These are phyloP conservation scores for Petrocephalus microphthalmus DNA, from an alignment of 2,113 vertebrate species.

Conservation along the genomic window DNA sequence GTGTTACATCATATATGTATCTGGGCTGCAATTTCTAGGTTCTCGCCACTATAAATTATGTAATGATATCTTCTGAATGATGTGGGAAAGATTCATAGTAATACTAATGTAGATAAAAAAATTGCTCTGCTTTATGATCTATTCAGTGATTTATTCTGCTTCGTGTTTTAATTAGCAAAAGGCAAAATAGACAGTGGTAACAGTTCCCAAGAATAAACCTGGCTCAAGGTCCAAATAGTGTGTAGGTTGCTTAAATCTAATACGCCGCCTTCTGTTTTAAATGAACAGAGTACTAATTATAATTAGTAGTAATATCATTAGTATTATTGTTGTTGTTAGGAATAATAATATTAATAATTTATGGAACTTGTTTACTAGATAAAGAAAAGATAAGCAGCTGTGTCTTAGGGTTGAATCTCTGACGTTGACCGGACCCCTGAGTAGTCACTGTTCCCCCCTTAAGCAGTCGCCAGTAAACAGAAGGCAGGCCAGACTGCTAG, in stretches of 20 bases:
- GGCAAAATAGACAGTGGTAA: not conserved
- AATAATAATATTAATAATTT: not conserved
- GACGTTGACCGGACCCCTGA: not conserved
- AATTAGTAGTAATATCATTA: not conserved
- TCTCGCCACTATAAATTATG: not conserved
- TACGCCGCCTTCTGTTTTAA: not conserved
- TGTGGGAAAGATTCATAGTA: not conserved
- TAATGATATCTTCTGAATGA: not conserved
- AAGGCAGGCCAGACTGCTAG: not conserved
- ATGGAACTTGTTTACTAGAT: not conserved
- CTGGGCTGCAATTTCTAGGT: not conserved
- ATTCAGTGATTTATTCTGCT: not conserved
- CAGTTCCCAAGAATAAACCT: not conserved
- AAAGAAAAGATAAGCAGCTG: not conserved
- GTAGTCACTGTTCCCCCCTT: not conserved
- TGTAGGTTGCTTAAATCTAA: not conserved
- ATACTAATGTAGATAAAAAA: not conserved
- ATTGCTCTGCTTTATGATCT: not conserved
- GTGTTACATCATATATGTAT: too few relatives aligned
- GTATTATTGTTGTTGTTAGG: not conserved
- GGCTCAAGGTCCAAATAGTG: not conserved
- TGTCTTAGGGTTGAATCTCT: not conserved
- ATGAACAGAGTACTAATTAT: not conserved
- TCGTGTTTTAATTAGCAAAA: not conserved
- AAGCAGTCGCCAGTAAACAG: not conserved